These are phyloP conservation scores for Coreius guichenoti DNA, from an alignment of 2,797 vertebrate species.

Conservation along the genomic window DNA sequence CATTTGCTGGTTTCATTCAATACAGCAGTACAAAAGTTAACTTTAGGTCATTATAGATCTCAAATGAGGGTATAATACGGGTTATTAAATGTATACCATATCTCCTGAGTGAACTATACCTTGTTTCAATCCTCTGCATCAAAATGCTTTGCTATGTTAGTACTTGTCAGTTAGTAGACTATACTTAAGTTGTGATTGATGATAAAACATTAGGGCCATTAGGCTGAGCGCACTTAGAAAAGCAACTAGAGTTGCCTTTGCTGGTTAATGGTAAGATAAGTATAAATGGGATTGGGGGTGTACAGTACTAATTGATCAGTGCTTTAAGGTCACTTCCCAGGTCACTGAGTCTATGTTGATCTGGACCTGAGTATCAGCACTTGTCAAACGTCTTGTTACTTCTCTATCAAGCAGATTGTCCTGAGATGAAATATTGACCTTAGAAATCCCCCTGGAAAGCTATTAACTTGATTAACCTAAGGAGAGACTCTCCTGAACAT, in stretches of 20 bases:
- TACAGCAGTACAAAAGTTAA: not conserved
- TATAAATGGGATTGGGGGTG: not conserved
- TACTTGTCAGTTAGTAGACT: not conserved
- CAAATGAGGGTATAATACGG: not conserved
- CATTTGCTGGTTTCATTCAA: slow-evolving; percentile 28
- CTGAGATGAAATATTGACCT: slow-evolving; percentile 14
- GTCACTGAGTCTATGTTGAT: slow-evolving; percentile 20
- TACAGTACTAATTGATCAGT: not conserved
- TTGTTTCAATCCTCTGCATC: not conserved
- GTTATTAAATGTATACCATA: not conserved
- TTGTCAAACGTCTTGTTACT: slow-evolving; percentile 14
- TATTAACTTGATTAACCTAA: not conserved
- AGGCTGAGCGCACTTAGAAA: not conserved
- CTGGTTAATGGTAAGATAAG: slow-evolving; percentile 32
- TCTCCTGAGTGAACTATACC: not conserved
- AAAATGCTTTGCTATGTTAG: not conserved
- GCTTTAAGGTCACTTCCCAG: slow-evolving; percentile 7
- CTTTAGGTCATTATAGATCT: not conserved
- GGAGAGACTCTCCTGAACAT: not conserved
- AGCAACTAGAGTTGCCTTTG: not conserved
- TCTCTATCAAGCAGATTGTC: not conserved
- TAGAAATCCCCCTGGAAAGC: slow-evolving; percentile 10
- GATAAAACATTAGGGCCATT: slow-evolving; percentile 6
- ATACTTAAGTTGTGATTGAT: not conserved
- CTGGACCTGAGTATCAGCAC: not conserved